These are phyloP conservation scores for Typhlichthys subterraneus DNA, from an alignment of 2,797 vertebrate genomes.

Conservation along the genomic window DNA sequence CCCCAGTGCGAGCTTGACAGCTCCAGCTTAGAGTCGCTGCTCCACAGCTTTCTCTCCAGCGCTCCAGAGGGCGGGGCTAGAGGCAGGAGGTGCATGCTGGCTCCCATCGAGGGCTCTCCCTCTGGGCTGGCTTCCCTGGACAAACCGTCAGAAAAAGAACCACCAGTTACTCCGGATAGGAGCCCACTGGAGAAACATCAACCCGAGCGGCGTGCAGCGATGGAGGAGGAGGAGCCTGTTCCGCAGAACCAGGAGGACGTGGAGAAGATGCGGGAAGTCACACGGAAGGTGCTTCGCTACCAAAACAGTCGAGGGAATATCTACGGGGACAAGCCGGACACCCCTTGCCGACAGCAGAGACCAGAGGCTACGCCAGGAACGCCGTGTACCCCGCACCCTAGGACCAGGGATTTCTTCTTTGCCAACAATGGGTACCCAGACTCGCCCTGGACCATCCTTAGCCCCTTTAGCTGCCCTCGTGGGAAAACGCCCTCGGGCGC, in stretches of 20 bases:
- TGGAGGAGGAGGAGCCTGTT: not conserved
- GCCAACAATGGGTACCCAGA: slow-evolving; percentile 48
- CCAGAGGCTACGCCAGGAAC: slow-evolving; percentile 17
- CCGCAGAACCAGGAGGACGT: slow-evolving; percentile 32
- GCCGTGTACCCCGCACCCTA: slow-evolving; percentile 54
- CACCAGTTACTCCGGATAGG: not conserved
- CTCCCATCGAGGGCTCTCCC: slow-evolving; percentile 25
- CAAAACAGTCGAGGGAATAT: slow-evolving; percentile 40
- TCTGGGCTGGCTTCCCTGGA: slow-evolving; percentile 2
- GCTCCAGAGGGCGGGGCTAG: slow-evolving; percentile 36
- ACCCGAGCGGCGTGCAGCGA: slow-evolving; percentile 22
- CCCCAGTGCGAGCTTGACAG: slow-evolving; percentile 27
- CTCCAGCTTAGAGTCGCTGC: slow-evolving; percentile 62
- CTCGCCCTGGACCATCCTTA: slow-evolving; percentile 79
- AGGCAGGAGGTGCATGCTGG: slow-evolving; percentile 41
- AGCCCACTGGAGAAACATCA: slow-evolving; percentile 34
- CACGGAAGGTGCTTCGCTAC: slow-evolving; percentile 48
- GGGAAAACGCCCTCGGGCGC: slow-evolving; percentile 1
- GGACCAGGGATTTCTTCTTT: slow-evolving; percentile 63
- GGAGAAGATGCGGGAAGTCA: slow-evolving; percentile 41
- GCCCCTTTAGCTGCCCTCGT: slow-evolving; percentile 55
- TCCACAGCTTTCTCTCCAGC: slow-evolving; percentile 69
- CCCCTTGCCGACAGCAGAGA: slow-evolving; percentile 5
- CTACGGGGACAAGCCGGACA: slow-evolving; percentile 20
- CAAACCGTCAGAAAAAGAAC: slow-evolving; percentile 2